Evolutionary conservation across 2,113 vertebrate species (phyloP), one percentile per base, ranked within the genome.

Genomic region (Girardinichthys multiradiatus): DNA sequence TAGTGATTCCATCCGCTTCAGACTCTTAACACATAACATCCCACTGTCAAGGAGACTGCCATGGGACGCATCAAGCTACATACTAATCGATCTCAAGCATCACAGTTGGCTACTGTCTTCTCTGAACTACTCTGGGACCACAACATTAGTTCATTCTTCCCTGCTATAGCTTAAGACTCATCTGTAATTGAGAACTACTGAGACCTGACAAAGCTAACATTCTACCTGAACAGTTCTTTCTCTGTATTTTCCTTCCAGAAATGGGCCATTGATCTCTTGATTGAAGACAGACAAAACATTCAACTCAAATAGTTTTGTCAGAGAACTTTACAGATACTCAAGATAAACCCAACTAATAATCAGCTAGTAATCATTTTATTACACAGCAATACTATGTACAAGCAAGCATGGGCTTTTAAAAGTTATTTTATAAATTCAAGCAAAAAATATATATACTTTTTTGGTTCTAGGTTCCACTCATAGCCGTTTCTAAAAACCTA

Each of bases 21-120:
- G 68, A 75, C n/a, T 58, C 63, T n/a, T 58, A 71, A 71, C 63
- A 64, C 39, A 75, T 48, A 7, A 61, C 17, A 35, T 57, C 11
- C 14, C 35, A 39, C 35, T 15, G 35, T 59, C 30, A 64, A 61
- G 59, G 42, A 30, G 24, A 64, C 21, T 27, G 19, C 9, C 45
- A 64, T 12, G 60, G 24, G 48, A 77, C 28, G 68, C 45, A 58
- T 62, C 45, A 26, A 15, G 26, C 15, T 48, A 61, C 21, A 51
- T 9, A 45, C 14, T 26, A 26, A 31, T 65, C 51, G 57, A 57
- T 39, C 48, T 39, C 29, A 24, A 39, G n/a, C 4, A 26, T 51
- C 30, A 11, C 19, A 64, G 31, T 28, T 28, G 27, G 26, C 12
- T 3, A 4, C 11, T 15, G 27, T 68, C n/a, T 51, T 28, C 37